Percentiles rank a stretch among this genome's conserved stretches.
Conservation (phyloP, 2,113 vertebrate species). For the Morone chrysops region DNA sequence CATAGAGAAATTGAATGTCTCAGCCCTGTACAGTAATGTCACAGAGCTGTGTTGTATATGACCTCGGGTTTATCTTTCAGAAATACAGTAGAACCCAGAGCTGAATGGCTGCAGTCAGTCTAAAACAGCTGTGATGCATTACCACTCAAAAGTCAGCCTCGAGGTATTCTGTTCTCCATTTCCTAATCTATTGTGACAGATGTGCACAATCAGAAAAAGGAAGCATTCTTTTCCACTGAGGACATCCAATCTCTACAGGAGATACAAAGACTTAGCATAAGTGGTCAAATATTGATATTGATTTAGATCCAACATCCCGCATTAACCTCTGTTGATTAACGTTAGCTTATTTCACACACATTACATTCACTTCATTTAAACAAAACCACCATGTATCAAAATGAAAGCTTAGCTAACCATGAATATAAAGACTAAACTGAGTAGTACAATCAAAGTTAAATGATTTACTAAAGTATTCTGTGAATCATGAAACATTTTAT, state of each 20-base stretch:
- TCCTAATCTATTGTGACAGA: constrained; percentile 77
- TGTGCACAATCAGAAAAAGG: constrained; percentile 70
- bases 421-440: constrained; percentile 4
- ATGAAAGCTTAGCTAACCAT: background rate
- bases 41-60: constrained; percentile 16
- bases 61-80: constrained; percentile 43
- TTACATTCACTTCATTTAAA: background rate
- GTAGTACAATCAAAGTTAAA: background rate
- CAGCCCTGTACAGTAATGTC: constrained; percentile 1
- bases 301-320: constrained; percentile 36
- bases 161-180: constrained; percentile 67
- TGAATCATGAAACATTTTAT: constrained; percentile 18
- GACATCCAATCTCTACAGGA: constrained; percentile 45
- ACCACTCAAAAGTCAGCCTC: constrained; percentile 55
- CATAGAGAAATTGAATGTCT: background rate
- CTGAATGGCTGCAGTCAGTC: constrained; percentile 49
- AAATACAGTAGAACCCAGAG: constrained; percentile 56
- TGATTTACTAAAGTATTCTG: constrained; percentile 2
- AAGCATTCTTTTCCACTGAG: constrained; percentile 74
- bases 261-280: constrained; percentile 26
- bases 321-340: background rate
- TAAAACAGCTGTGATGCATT: constrained; percentile 80
- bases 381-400: background rate
- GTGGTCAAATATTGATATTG: constrained; percentile 42
- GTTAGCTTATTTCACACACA: background rate